Evolutionary conservation across 2,888 invertebrate species (phyloP), one percentile per base, ranked within the genome.

Genomic region (Cacoxenus indagator): DNA sequence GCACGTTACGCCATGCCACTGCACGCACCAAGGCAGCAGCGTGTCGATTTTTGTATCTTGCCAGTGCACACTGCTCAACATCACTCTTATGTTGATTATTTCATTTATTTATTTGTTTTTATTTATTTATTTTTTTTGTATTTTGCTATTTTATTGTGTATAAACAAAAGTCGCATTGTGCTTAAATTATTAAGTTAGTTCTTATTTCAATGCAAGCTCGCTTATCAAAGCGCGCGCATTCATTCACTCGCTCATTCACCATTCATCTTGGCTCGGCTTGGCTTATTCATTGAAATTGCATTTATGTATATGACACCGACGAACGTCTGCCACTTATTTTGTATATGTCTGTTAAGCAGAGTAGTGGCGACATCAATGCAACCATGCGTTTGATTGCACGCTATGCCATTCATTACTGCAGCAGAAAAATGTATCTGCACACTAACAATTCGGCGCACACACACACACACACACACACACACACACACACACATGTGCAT

Each of bases 121-220:
- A 6, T 31, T 31, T 37, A 14, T 0, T 37, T 37, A 11, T 37
- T 37, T 8, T 37, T 37, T 37, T 37, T 37, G 2, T 8, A 2
- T 37, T 37, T 51, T 51, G 51, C 51, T 51, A 17, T 51, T 11
- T 11, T 14, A 37, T 14, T n/a, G 14, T 37, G 14, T 11, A 37
- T 24, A 59, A 59, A 59, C 59, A 59, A 59, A 59, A 59, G 59
- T 59, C 59, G 59, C 59, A 37, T 59, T 59, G 59, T 59, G 27
- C 59, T 59, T 59, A 59, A 59, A 29, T 57, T 57, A 27, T 57
- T 57, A 57, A 59, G 59, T 19, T 19, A 59, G 57, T 57, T 29
- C 29, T 27, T 31, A 31, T 59, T 59, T 31, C 22, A 51, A 51
- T 51, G 19, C 17, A 1, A n/a, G 6, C 19, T 2, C n/a, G 17